A percentile compares a stretch with the other conserved stretches of the same genome.
These are phyloP conservation scores for Microtus pennsylvanicus DNA, from an alignment of 2,113 vertebrate genomes.

Conservation along the genomic window DNA sequence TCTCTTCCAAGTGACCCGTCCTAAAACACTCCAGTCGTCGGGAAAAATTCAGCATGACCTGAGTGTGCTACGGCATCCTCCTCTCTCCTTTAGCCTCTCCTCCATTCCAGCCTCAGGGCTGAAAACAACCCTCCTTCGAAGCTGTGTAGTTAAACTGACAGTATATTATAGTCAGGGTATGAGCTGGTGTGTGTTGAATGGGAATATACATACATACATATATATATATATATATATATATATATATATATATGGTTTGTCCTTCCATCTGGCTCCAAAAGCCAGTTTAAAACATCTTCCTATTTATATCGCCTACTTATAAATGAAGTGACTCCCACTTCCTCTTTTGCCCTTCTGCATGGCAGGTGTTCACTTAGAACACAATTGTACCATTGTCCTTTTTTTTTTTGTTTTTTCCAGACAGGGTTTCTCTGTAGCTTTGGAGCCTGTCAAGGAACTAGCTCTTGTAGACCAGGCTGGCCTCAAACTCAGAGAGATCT, in stretches of 20 bases:
- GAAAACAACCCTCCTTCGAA: neutral
- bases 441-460: too few relatives aligned
- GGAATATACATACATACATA: too few relatives aligned
- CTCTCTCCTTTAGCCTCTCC: neutral
- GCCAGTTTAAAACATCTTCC: neutral
- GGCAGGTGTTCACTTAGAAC: neutral
- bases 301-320: slow-evolving; percentile 33
- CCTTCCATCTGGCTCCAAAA: neutral
- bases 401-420: too few relatives aligned
- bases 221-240: too few relatives aligned
- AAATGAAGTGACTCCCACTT: neutral
- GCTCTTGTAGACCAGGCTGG: too few relatives aligned
- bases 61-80: neutral
- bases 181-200: neutral
- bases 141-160: slow-evolving; percentile 42
- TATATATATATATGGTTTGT: too few relatives aligned
- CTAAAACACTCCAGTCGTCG: neutral
- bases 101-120: neutral
- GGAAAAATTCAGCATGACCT: neutral
- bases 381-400: neutral
- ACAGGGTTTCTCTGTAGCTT: too few relatives aligned
- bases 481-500: too few relatives aligned
- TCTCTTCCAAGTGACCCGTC: slow-evolving; percentile 34
- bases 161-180: neutral
- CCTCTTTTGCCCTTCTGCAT: neutral